A percentile compares a stretch with the other conserved stretches of the same genome.
These are phyloP conservation scores for Slavum lentiscoides DNA, from an alignment of 2,888 invertebrate genomes.

Conservation along the genomic window DNA sequence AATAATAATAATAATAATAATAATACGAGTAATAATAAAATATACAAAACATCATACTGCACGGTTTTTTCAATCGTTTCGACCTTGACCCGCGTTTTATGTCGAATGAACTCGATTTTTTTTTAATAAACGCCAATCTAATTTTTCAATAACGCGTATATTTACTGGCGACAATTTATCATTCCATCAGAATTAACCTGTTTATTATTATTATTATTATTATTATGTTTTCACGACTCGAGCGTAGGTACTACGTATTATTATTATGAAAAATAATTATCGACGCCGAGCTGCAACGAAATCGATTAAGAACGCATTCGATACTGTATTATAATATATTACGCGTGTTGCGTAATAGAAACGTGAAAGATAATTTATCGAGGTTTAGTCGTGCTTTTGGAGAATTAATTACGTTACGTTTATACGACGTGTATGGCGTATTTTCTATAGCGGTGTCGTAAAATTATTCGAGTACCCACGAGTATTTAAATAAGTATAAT, in stretches of 20 bases:
- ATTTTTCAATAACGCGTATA: neutral
- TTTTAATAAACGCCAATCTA: neutral
- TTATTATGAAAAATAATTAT: neutral
- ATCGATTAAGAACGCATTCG: neutral
- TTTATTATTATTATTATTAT: neutral
- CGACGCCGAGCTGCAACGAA: neutral
- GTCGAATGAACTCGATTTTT: neutral
- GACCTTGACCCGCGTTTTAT: neutral
- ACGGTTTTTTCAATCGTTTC: neutral
- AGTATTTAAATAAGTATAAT: too few relatives aligned
- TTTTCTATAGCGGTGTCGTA: neutral
- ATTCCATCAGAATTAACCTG: neutral
- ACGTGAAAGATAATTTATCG: slow-evolving; percentile 4
- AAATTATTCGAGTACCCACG: too few relatives aligned
- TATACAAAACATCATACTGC: neutral
- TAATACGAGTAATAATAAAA: neutral
- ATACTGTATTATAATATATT: neutral
- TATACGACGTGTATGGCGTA: neutral
- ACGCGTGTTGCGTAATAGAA: neutral
- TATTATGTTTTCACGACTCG: too few relatives aligned
- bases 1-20: too few relatives aligned
- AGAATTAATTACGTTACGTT: neutral
- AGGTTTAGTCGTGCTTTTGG: neutral
- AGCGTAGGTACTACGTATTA: neutral
- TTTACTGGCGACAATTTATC: neutral